Conservation (phyloP, 2,888 invertebrate species). For the Drosophila infuscata region DNA sequence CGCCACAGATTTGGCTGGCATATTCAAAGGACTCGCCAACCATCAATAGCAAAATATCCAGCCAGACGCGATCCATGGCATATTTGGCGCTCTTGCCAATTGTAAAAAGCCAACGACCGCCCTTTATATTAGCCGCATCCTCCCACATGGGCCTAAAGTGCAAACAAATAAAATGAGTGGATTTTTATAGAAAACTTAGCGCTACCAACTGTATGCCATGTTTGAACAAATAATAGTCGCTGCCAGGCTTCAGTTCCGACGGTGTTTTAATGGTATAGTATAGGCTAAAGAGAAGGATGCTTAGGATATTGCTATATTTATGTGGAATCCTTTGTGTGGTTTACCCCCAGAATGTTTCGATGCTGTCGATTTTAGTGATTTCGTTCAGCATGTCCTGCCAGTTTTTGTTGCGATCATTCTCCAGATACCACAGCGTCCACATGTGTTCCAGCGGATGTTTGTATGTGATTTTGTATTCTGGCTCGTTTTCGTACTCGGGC, state of each 20-base stretch:
- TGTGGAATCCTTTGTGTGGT: not conserved
- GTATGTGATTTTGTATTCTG: slow-evolving; percentile 49
- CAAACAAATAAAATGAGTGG: not conserved
- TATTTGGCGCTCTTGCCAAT: slow-evolving; percentile 55
- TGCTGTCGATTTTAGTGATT: slow-evolving; percentile 69
- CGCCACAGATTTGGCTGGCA: slow-evolving; percentile 66
- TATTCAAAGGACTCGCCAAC: slow-evolving; percentile 68
- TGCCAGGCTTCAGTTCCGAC: slow-evolving; percentile 65
- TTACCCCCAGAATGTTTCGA: slow-evolving; percentile 86
- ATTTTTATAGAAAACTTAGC: not conserved
- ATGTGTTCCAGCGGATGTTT: slow-evolving; percentile 71
- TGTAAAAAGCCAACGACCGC: slow-evolving; percentile 67
- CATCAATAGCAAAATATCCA: slow-evolving; percentile 71
- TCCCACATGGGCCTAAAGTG: slow-evolving; percentile 82
- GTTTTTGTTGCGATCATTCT: slow-evolving; percentile 70
- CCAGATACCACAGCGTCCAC: slow-evolving; percentile 72
- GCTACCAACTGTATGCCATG: slow-evolving; percentile 62
- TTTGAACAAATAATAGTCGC: slow-evolving; percentile 72
- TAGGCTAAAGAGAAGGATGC: slow-evolving; percentile 36
- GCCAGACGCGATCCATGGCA: slow-evolving; percentile 66
- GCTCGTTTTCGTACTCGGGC: slow-evolving; percentile 34
- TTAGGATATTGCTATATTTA: slow-evolving; percentile 86
- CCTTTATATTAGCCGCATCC: slow-evolving; percentile 66
- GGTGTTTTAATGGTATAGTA: slow-evolving; percentile 74
- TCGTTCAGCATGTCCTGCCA: slow-evolving; percentile 74